Evolutionary conservation across 2,113 vertebrate species (phyloP), one percentile per base, ranked within the genome.

Genomic region (Odontophorus gujanensis): DNA sequence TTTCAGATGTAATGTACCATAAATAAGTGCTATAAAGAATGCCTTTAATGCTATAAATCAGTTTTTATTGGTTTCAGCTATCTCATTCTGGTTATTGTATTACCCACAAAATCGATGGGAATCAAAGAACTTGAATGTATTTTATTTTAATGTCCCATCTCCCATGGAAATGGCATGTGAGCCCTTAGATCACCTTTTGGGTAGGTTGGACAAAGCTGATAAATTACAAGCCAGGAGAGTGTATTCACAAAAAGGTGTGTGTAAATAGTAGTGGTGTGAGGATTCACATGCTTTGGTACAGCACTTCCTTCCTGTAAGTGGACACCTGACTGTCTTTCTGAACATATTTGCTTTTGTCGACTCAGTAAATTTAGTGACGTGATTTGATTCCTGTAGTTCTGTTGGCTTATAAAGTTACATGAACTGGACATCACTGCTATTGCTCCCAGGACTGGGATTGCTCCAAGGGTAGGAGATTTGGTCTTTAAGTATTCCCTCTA

Each of bases 21-120:
- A 98, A 98, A 98, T 98, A 98, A 98, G 97, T 98, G 97, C 97
- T 97, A 97, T 98, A 98, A 98, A 98, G 97, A 98, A 98, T 98
- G 97, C 96, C 96, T 98, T 98, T 98, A 98, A 98, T 97, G 96
- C 97, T 92, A 98, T 98, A 98, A 98, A 98, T 98, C 97, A 98
- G 97, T 94, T 98, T 98, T 98, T 98, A 98, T 98, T 98, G 97
- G 98, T 98, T 98, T 97, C 97, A 97, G 97, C 97, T 98, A 98
- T 98, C 98, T 98, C 97, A 97, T 98, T 97, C 97, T 98, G 98
- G 97, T 98, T 98, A 98, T 98, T 98, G 97, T 97, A 98, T 98
- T 98, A 98, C 97, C 96, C 96, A 97, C 97, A 97, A 98, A 98
- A 98, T 98, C 98, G 98, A 97, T 98, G 95, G 97, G 96, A 98